Evolutionary conservation across 2,797 vertebrate genomes (phyloP), one percentile per base, ranked within the genome.

Genomic region (Notoglanidium macrostoma): DNA sequence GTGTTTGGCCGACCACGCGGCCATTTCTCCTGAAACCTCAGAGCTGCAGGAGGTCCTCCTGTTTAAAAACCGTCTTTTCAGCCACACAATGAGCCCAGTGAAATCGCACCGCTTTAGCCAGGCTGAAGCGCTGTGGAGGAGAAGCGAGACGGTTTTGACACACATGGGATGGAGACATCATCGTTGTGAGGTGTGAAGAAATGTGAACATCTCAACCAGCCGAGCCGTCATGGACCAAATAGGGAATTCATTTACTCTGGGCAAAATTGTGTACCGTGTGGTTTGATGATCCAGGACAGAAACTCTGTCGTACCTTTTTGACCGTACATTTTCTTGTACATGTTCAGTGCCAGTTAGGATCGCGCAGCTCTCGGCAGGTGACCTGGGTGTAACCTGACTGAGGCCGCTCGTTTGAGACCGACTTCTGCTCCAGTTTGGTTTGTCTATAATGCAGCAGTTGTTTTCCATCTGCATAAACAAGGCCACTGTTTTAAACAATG

Each of bases 401-500:
- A 61, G 78, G 23, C n/a, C 21, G 9, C 23, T 51, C 21, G 1
- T 51, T 32, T 29, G 26, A 67, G 26, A 12, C 80, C 6, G 80
- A 11, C 44, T 51, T 85, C 44, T 40, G 29, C 51, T 35, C n/a
- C 23, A 32, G 55, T 79, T 40, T 49, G 61, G 61, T 84, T 76
- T 59, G 35, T 84, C 86, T 77, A 82, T 49, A 90, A 83, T 55
- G 59, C 79, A 49, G 83, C 51, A 49, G 85, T 88, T 90, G 87
- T 88, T 73, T 73, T 14, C 68, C 87, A 74, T 84, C 74, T 80
- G 84, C 74, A 88, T 70, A 89, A 84, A 89, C 74, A 86, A 55
- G 72, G 59, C 87, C 80, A 70, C 76, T n/a, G 68, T 77, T 73
- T 46, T n/a, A 63, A 85, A 87, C 87, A 87, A 88, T 90, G 85